Conservation (phyloP, 2,113 vertebrate genomes). For the Campylomormyrus numenius region DNA sequence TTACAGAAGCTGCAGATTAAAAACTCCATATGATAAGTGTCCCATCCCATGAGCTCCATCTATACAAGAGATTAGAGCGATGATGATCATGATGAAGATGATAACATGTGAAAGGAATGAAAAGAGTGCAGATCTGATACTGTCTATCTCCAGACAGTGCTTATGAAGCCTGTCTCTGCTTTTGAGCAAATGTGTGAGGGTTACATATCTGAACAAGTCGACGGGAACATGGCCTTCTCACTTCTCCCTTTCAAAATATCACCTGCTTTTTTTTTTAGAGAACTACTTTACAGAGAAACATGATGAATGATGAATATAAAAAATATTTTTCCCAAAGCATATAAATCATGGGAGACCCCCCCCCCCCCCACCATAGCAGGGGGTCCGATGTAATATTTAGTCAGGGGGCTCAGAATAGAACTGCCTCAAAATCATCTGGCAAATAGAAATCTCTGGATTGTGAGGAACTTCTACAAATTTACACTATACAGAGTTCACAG, state of each 20-base stretch:
- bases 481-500: neutral
- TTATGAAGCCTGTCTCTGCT: neutral
- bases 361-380: neutral
- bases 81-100: neutral
- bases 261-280: neutral
- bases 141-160: conserved; percentile 17
- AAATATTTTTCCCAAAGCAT: neutral
- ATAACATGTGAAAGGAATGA: conserved; percentile 7
- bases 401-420: neutral
- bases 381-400: neutral
- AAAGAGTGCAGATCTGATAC: conserved; percentile 8
- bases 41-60: neutral
- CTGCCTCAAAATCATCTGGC: neutral
- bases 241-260: neutral
- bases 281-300: neutral
- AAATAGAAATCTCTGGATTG: neutral
- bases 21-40: neutral
- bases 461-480: neutral
- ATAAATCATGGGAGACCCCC: neutral
- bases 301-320: neutral
- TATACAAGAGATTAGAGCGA: neutral
- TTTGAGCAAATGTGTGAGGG: neutral
- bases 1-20: neutral
- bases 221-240: neutral
- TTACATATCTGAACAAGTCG: neutral